Evolutionary conservation across 2,113 vertebrate genomes (phyloP).

Genomic region (Centropus bengalensis): DNA sequence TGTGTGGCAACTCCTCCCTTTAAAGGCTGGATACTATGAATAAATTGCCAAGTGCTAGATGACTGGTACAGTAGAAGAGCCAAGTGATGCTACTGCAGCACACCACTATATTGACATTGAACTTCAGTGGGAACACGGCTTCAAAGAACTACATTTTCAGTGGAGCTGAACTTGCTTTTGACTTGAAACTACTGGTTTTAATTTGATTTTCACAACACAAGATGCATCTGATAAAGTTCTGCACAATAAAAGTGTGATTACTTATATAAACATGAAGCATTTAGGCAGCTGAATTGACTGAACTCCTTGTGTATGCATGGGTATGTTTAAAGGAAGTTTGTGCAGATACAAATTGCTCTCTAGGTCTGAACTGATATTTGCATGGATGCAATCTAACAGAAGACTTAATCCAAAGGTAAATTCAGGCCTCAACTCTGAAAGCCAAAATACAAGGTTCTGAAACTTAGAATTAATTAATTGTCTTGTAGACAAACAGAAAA

Average conservation of each 20-base stretch:
- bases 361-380: background rate
- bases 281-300: background rate
- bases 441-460: background rate
- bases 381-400: background rate
- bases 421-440: background rate
- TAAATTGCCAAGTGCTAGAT: background rate
- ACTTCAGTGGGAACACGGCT: background rate
- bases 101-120: background rate
- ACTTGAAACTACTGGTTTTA: background rate
- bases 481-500: background rate
- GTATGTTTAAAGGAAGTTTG: rapidly evolving
- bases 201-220: background rate
- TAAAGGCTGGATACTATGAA: background rate
- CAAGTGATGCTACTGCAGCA: background rate
- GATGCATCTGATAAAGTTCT: background rate
- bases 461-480: background rate
- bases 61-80: background rate
- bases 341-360: background rate
- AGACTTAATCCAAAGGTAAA: background rate
- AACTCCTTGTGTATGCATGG: rapidly evolving
- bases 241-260: background rate
- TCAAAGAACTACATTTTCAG: background rate
- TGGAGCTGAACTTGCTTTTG: background rate
- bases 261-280: background rate
- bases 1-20: rapidly evolving